phyloP scores from a whole-genome alignment of 2,113 vertebrate species.

The Grammomys dolichurus region DNA sequence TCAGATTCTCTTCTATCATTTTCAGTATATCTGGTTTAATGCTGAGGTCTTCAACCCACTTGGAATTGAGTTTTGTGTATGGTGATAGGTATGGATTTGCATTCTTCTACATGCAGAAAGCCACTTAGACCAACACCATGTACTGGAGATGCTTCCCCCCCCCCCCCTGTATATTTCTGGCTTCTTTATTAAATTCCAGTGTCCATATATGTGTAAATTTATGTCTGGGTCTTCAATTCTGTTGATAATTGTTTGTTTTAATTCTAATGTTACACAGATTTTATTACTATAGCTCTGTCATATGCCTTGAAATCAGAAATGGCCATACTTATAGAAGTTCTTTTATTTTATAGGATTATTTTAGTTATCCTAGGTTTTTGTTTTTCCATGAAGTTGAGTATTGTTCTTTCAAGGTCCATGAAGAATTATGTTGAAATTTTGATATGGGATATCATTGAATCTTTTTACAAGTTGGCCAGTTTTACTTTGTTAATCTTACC shows the following conservation, averaged over 20 bases:
- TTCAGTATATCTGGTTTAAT: no score
- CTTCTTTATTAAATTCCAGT: not conserved
- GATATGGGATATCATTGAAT: not conserved
- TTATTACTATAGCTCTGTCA: not conserved
- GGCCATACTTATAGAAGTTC: not conserved
- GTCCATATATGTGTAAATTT: not conserved
- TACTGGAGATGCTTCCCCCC: not conserved
- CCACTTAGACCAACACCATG: no score
- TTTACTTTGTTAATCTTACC: not conserved
- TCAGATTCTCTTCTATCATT: no score
- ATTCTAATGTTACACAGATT: not conserved
- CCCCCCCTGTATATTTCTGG: not conserved
- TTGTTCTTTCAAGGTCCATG: not conserved
- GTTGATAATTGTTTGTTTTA: no score
- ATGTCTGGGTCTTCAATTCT: not conserved
- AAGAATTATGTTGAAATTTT: not conserved
- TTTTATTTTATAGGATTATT: not conserved
- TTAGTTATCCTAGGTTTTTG: not conserved
- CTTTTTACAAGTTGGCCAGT: not conserved
- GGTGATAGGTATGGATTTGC: no score
- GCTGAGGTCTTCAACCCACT: no score
- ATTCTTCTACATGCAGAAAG: no score
- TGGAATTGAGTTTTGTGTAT: no score
- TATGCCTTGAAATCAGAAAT: not conserved
- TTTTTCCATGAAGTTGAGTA: not conserved